Evolutionary conservation across 1,140 invertebrate genomes (phyloP).

Genomic region (Temnothorax nylanderi): DNA sequence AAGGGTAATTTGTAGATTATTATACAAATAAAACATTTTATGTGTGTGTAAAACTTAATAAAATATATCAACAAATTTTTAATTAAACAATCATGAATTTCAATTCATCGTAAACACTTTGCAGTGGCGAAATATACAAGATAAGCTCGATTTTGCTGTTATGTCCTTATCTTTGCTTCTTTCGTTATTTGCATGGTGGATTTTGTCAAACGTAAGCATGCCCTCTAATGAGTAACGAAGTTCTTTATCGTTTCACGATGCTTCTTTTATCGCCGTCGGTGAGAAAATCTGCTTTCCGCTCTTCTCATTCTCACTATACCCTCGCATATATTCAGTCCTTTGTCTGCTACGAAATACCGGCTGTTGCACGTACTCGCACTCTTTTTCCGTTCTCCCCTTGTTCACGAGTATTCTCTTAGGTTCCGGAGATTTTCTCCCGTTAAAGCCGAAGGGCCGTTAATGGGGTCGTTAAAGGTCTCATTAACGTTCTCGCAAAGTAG

Average conservation of each 20-base stretch:
- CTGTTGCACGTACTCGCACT: conserved; percentile 56
- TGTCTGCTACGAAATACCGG: conserved; percentile 40
- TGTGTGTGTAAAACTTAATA: neutral
- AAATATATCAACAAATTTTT: neutral
- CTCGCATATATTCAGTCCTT: conserved; percentile 37
- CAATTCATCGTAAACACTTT: neutral
- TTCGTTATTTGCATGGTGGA: neutral
- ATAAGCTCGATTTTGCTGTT: neutral
- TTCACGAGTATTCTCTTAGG: conserved; percentile 57
- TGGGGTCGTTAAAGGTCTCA: conserved; percentile 58
- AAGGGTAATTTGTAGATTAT: neutral
- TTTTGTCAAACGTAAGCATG: conserved; percentile 9
- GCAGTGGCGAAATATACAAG: neutral
- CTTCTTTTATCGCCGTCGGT: conserved; percentile 16
- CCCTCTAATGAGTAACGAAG: conserved; percentile 45
- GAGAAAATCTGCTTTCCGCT: conserved; percentile 48
- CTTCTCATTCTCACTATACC: neutral
- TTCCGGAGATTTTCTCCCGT: conserved; percentile 55
- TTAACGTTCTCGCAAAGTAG: conserved; percentile 50
- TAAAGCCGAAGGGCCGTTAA: conserved; percentile 55
- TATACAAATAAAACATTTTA: neutral
- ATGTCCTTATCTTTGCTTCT: neutral
- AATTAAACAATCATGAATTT: neutral
- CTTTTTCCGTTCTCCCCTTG: conserved; percentile 50
- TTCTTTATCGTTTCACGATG: conserved; percentile 23